A percentile compares a stretch with the other conserved stretches of the same genome.
phyloP scores from a whole-genome alignment of 2,888 invertebrate species.

The Drosophila kuntzei region DNA sequence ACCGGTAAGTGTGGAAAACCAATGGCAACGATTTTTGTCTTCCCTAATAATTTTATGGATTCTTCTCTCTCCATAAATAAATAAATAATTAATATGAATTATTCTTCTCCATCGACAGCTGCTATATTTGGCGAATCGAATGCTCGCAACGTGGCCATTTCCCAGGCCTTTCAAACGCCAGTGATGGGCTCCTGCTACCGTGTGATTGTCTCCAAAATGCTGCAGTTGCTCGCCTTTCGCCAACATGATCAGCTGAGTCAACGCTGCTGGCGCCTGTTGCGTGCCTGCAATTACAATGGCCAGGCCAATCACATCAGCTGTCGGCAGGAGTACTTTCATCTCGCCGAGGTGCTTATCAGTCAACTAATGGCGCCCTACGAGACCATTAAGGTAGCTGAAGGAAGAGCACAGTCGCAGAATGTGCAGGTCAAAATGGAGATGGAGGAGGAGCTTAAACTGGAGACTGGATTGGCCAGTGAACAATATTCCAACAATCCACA shows the following conservation, averaged over 20 bases:
- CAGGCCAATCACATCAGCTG: conserved; percentile 78
- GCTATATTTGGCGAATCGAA: conserved; percentile 77
- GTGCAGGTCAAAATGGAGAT: conserved; percentile 65
- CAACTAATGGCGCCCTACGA: conserved; percentile 84
- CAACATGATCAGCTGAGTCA: conserved; percentile 80
- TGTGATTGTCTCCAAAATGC: conserved; percentile 81
- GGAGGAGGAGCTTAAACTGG: conserved; percentile 53
- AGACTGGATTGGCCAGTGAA: conserved; percentile 32
- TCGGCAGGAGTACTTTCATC: conserved; percentile 82
- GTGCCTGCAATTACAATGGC: conserved; percentile 82
- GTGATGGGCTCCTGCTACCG: conserved; percentile 83
- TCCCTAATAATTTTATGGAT: too few relatives aligned
- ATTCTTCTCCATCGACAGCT: conserved; percentile 47
- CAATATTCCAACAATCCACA: conserved; percentile 29
- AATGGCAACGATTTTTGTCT: too few relatives aligned
- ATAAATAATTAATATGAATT: not conserved
- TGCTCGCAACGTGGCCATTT: conserved; percentile 67
- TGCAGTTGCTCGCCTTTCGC: conserved; percentile 83
- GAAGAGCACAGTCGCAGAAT: conserved; percentile 14
- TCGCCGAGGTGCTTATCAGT: conserved; percentile 84
- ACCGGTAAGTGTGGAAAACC: conserved; percentile 60
- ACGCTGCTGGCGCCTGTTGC: conserved; percentile 83
- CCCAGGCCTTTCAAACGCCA: conserved; percentile 77
- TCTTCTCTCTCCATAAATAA: too few relatives aligned
- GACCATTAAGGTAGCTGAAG: conserved; percentile 71